These are phyloP conservation scores for Achroia grisella DNA, from an alignment of 1,140 invertebrate species.

Conservation along the genomic window DNA sequence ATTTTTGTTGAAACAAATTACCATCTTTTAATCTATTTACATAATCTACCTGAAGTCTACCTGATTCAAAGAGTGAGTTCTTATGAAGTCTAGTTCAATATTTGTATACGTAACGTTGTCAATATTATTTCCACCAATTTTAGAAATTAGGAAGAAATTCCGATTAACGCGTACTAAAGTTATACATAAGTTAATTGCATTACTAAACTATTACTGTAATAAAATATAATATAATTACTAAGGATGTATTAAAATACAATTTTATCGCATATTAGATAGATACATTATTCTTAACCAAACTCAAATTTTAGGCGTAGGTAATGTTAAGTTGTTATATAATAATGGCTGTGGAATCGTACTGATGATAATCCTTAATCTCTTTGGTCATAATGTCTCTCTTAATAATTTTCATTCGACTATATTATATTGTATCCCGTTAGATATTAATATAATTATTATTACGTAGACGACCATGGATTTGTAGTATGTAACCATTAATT, in stretches of 20 bases:
- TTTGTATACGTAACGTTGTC: too few species aligned
- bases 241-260: constrained; percentile 3
- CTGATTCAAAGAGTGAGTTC: too few species aligned
- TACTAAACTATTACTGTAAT: too few species aligned
- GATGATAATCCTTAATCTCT: constrained; percentile 59
- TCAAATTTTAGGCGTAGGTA: constrained; percentile 43
- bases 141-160: too few species aligned
- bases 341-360: constrained; percentile 70
- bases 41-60: too few species aligned
- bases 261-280: constrained; percentile 24
- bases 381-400: constrained; percentile 44
- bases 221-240: too few species aligned
- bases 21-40: too few species aligned
- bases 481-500: constrained; percentile 32
- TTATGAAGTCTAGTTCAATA: too few species aligned
- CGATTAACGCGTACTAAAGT: too few species aligned
- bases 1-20: too few species aligned
- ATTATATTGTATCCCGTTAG: constrained; percentile 30
- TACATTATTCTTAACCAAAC: constrained; percentile 10
- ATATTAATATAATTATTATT: constrained; percentile 45
- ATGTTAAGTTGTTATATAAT: constrained; percentile 60
- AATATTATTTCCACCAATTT: too few species aligned
- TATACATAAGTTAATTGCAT: too few species aligned
- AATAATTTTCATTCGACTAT: constrained; percentile 38
- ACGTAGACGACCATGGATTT: constrained; percentile 55